Evolutionary conservation across 2,797 vertebrate genomes (phyloP).

Genomic region (Acanthurus leucopareius): DNA sequence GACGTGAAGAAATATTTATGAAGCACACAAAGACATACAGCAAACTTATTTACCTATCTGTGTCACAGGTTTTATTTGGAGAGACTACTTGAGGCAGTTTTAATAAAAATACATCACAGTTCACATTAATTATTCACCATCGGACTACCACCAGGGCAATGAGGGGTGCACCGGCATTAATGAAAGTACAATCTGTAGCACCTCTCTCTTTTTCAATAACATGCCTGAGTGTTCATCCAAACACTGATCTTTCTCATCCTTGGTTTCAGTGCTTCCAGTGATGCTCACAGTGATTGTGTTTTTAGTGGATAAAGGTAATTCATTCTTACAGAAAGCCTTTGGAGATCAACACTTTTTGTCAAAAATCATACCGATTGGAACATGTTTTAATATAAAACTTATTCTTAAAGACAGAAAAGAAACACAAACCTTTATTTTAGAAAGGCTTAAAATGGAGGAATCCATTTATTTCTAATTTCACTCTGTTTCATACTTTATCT

Average conservation of each 20-base stretch:
- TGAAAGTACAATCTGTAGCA: constrained; percentile 67
- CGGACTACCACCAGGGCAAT: constrained; percentile 50
- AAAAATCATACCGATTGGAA: too few species aligned
- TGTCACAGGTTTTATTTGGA: constrained; percentile 44
- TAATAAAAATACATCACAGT: constrained; percentile 68
- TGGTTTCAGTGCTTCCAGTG: neutral
- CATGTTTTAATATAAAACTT: too few species aligned
- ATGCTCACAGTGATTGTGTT: constrained; percentile 2
- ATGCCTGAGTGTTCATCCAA: constrained; percentile 27
- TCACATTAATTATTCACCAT: constrained; percentile 70
- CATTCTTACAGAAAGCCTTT: neutral
- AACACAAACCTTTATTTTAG: too few species aligned
- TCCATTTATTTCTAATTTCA: too few species aligned
- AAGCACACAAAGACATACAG: neutral
- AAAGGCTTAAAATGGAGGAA: too few species aligned
- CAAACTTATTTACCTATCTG: constrained; percentile 5
- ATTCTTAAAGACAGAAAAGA: too few species aligned
- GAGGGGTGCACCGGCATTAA: constrained; percentile 52
- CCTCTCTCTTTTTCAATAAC: constrained; percentile 55
- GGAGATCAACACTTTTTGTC: neutral
- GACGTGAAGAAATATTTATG: constrained; percentile 7
- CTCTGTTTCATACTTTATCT: too few species aligned
- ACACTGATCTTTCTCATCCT: constrained; percentile 1
- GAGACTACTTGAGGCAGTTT: constrained; percentile 52
- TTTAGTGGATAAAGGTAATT: neutral